A percentile compares a stretch with the other conserved stretches of the same genome.
Conservation (phyloP, 2,797 vertebrate genomes). For the Eupleurogrammus muticus region DNA sequence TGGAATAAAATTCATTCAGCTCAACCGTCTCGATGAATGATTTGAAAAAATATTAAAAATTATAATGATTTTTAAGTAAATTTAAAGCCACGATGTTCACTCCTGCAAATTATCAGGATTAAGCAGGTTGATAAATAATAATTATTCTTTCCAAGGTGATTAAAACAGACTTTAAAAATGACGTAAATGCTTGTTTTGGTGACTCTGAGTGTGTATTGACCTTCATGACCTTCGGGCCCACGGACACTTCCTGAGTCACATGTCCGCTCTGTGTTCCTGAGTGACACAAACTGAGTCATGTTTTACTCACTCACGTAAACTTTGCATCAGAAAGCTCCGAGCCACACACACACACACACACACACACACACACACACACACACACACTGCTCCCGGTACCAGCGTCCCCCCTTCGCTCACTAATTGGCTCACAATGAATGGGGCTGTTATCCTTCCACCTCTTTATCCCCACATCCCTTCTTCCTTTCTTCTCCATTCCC, state of each 20-base stretch:
- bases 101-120: too few relatives aligned
- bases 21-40: not conserved
- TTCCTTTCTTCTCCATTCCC: slow-evolving; percentile 42
- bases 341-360: slow-evolving; percentile 12
- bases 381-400: slow-evolving; percentile 50
- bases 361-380: slow-evolving; percentile 9
- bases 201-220: slow-evolving; percentile 24
- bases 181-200: too few relatives aligned
- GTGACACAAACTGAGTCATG: slow-evolving; percentile 26
- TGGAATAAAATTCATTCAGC: not conserved
- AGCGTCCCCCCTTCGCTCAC: slow-evolving; percentile 64
- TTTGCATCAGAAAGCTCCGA: not conserved
- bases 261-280: slow-evolving; percentile 4
- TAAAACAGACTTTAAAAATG: too few relatives aligned
- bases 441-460: slow-evolving; percentile 63
- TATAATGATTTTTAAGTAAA: too few relatives aligned
- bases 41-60: not conserved
- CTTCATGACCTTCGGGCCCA: slow-evolving; percentile 32
- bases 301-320: not conserved
- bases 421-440: slow-evolving; percentile 78
- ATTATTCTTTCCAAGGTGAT: too few relatives aligned
- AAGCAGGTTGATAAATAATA: too few relatives aligned
- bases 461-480: slow-evolving; percentile 52
- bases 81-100: too few relatives aligned
- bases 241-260: slow-evolving; percentile 48